Evolutionary conservation across 2,797 vertebrate genomes (phyloP).

Genomic region (Crocidura indochinensis): DNA sequence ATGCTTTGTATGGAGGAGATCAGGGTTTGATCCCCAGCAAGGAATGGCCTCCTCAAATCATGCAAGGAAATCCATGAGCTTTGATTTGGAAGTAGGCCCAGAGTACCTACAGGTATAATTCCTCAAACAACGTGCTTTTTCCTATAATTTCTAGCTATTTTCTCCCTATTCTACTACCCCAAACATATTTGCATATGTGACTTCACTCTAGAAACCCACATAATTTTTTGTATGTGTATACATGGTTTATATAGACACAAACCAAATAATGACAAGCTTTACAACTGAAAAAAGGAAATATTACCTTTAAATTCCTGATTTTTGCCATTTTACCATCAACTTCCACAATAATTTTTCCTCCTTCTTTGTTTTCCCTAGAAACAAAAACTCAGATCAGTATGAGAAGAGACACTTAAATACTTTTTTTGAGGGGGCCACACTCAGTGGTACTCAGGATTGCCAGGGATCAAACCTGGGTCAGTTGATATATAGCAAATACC

Average conservation of each 20-base stretch:
- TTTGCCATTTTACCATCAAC: conserved; percentile 95
- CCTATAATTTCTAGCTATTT: neutral
- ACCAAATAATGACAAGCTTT: neutral
- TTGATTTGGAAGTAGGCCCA: too few relatives aligned
- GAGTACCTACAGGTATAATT: too few relatives aligned
- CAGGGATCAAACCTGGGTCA: neutral
- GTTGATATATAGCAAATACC: too few relatives aligned
- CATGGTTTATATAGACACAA: too few relatives aligned
- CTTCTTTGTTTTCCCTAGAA: conserved; percentile 94
- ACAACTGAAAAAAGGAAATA: conserved; percentile 18
- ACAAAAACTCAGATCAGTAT: conserved; percentile 72
- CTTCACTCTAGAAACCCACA: conserved; percentile 21
- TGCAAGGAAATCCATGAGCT: too few relatives aligned
- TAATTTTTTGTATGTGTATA: neutral
- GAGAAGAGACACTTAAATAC: neutral
- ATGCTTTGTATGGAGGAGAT: too few relatives aligned
- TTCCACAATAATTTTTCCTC: conserved; percentile 94
- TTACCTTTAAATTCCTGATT: conserved; percentile 96
- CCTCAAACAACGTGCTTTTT: conserved; percentile 20
- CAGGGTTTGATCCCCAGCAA: too few relatives aligned
- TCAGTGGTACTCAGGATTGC: too few relatives aligned
- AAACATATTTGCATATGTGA: conserved; percentile 52
- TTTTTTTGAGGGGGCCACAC: too few relatives aligned
- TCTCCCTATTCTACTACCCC: neutral
- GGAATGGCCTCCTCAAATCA: too few relatives aligned